Conservation (phyloP, 2,888 invertebrate species). For the Drosophila suboccidentalis region DNA sequence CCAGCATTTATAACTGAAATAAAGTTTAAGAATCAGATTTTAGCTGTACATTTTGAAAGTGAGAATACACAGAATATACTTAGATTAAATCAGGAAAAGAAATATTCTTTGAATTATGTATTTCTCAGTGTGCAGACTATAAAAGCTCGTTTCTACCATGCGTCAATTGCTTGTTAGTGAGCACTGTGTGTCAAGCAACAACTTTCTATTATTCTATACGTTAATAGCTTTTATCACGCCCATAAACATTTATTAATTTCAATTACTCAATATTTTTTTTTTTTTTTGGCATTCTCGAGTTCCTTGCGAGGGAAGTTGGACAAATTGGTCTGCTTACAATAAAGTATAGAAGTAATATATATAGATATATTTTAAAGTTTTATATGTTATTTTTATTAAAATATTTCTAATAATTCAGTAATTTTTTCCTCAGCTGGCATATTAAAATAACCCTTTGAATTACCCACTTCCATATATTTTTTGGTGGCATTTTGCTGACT, state of each 20-base stretch:
- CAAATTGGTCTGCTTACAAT: background rate
- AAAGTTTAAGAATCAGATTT: background rate
- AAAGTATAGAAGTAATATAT: background rate
- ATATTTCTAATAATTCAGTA: background rate
- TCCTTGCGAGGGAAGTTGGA: slow-evolving; percentile 12
- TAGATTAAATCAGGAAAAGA: too few relatives aligned
- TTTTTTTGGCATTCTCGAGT: background rate
- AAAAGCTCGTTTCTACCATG: background rate
- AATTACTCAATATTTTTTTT: slow-evolving; percentile 10
- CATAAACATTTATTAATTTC: slow-evolving; percentile 25
- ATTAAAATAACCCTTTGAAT: background rate
- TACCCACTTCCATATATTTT: background rate
- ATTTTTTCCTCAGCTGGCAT: background rate
- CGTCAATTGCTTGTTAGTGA: background rate
- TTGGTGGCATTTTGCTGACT: background rate
- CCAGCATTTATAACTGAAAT: background rate
- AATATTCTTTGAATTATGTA: background rate
- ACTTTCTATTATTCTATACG: slow-evolving; percentile 5
- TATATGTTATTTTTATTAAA: background rate
- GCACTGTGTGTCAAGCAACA: slow-evolving; percentile 2
- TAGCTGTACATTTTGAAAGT: too few relatives aligned
- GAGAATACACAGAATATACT: too few relatives aligned
- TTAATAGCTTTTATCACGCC: slow-evolving; percentile 25
- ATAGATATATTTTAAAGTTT: background rate
- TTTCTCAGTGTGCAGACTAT: background rate